Evolutionary conservation across 2,113 vertebrate species (phyloP), one percentile per base, ranked within the genome.

Genomic region (Dolichotis patagonum): DNA sequence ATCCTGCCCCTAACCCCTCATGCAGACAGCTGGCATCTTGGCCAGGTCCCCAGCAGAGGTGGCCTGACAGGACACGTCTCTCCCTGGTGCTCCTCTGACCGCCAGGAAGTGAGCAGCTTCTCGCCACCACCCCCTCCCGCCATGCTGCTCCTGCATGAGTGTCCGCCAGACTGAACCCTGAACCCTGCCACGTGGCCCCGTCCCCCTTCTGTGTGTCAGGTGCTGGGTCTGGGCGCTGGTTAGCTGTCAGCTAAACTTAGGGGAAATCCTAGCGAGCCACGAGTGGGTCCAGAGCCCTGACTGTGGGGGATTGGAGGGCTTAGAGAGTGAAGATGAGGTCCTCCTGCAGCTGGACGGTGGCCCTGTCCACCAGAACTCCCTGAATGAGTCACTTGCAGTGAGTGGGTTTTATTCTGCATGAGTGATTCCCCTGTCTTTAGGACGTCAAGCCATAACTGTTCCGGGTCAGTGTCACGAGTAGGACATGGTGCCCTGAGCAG

Each of bases 211-310:
- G n/a, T 19, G n/a, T 30, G 9, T 22, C 4, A 19, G 67, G 16
- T 10, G 8, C 3, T n/a, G n/a, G 7, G 67, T 75, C 38, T 10
- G 4, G n/a, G n/a, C n/a, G n/a, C n/a, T n/a, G n/a, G n/a, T n/a
- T n/a, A n/a, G n/a, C n/a, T n/a, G n/a, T n/a, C n/a, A n/a, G n/a
- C n/a, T n/a, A 3, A 58, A 52, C 30, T 7, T 2, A 1, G 7
- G 0, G 2, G 28, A 58, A 10, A 19, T 2, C 69, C 60, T 30
- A 4, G 73, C 14, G 16, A 49, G 43, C 26, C 0, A 28, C n/a
- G n/a, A 24, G 16, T 12, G 4, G n/a, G 35, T 5, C 14, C 30
- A 14, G 2, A 49, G 13, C 1, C 0, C 0, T 58, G 46, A 24
- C 32, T 3, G 46, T 9, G 3, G 7, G 77, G 46, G 20, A 0